Conservation (phyloP, 2,113 vertebrate genomes). For the Callipepla californica region DNA sequence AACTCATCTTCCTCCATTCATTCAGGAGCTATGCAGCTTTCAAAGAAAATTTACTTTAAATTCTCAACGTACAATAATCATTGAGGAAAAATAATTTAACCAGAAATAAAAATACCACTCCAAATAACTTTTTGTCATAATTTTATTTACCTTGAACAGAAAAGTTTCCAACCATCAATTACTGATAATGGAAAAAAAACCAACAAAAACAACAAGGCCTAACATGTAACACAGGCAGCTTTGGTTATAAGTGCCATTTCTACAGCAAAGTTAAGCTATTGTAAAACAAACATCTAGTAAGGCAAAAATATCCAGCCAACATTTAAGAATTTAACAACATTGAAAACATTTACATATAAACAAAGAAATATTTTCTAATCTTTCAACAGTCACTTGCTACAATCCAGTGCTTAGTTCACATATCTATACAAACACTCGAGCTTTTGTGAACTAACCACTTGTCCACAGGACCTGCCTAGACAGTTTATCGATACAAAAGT, state of each 20-base stretch:
- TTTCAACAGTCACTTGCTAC: conserved; percentile 65
- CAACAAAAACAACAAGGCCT: neutral
- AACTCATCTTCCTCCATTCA: conserved; percentile 1
- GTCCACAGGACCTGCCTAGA: conserved; percentile 84
- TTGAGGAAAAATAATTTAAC: neutral
- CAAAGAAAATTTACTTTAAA: neutral
- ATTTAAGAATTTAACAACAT: conserved; percentile 66
- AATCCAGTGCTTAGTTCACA: conserved; percentile 69
- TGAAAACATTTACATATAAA: conserved; percentile 76
- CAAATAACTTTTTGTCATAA: conserved; percentile 49
- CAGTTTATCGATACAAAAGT: conserved; percentile 65
- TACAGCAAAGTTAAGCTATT: conserved; percentile 74
- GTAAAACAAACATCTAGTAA: conserved; percentile 69
- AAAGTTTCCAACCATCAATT: conserved; percentile 62
- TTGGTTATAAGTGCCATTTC: conserved; percentile 80
- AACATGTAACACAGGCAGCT: conserved; percentile 58
- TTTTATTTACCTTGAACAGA: conserved; percentile 82
- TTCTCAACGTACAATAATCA: neutral
- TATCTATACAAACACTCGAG: conserved; percentile 69
- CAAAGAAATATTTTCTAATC: conserved; percentile 71
- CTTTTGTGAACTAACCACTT: conserved; percentile 74
- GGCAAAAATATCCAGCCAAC: conserved; percentile 31
- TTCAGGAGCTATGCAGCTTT: neutral
- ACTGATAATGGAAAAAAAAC: conserved; percentile 12
- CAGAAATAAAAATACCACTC: conserved; percentile 61